Evolutionary conservation across 2,888 invertebrate genomes (phyloP), one percentile per base, ranked within the genome.

Genomic region (Drosophila greeni): DNA sequence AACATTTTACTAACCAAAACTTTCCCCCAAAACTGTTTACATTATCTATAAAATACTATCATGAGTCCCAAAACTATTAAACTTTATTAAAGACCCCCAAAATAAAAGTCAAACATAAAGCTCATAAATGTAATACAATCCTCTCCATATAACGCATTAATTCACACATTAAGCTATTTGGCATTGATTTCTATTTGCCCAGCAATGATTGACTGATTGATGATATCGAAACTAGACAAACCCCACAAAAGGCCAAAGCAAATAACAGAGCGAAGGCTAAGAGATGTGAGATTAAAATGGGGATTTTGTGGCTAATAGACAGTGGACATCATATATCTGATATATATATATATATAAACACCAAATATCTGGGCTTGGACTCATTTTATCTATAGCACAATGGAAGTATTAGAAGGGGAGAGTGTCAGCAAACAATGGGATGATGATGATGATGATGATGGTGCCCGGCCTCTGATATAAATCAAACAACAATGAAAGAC

Each of bases 401-500:
- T 34, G 37, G n/a, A n/a, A 34, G 18, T 47, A 18, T 36, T 40
- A 43, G 49, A 54, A 49, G 49, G 37, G 56, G 47, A 64, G 51
- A 66, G 60, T 49, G 40, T 61, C 40, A n/a, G 53, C 48, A 67
- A 67, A 68, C 59, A 74, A 69, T 69, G 74, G 60, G 45, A 69
- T 72, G 65, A 37, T 69, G 49, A 42, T 23, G 40, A 12, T 16
- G 42, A 11, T 18, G 11, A 24, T 24, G n/a, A 16, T 26, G 60
- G 66, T 62, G 66, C 60, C 66, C 55, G 49, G 47, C 66, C 59
- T 39, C 62, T 43, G 82, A 82, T 82, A 76, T 71, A 75, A 75
- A 81, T 78, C 73, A 73, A 71, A 51, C 59, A 69, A 81, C 71
- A 77, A 77, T 68, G 65, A 62, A 59, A 75, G 52, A 58, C 65